Conservation (phyloP, 2,888 invertebrate species). For the Metacarcinus magister region DNA sequence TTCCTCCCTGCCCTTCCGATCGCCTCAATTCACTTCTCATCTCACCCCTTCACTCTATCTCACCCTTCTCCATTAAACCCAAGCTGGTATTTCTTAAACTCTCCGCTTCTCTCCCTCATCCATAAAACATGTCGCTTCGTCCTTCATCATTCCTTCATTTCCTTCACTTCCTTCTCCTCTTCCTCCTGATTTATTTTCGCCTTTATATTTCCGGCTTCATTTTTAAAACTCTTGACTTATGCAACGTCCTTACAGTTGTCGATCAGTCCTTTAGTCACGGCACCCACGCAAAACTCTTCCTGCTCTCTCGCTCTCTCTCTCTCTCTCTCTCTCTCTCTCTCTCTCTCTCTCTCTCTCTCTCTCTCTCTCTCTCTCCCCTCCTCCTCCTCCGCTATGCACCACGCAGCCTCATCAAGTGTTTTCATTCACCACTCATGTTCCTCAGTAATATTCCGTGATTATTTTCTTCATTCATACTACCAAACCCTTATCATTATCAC, state of each 20-base stretch:
- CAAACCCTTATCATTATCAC: no score
- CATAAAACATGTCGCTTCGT: conserved; percentile 44
- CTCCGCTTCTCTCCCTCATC: not conserved
- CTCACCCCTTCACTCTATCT: not conserved
- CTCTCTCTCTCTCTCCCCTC: not conserved
- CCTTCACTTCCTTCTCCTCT: not conserved
- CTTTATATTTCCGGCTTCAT: not conserved
- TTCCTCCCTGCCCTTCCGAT: not conserved
- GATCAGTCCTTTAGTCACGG: not conserved
- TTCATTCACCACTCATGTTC: no score
- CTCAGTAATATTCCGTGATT: no score
- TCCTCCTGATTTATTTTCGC: not conserved
- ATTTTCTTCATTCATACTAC: no score
- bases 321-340: not conserved
- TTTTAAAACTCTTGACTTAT: conserved; percentile 17
- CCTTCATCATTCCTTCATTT: conserved; percentile 30
- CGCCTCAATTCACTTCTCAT: not conserved
- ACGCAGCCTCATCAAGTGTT: no score
- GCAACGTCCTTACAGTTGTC: not conserved
- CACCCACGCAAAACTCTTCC: not conserved
- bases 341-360: not conserved
- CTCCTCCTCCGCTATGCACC: not conserved
- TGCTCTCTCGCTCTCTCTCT: not conserved
- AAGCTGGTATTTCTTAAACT: not conserved
- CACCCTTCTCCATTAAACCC: not conserved